A percentile compares a stretch with the other conserved stretches of the same genome.
Conservation (phyloP, 1,140 invertebrate genomes). For the Rhysida immarginata region DNA sequence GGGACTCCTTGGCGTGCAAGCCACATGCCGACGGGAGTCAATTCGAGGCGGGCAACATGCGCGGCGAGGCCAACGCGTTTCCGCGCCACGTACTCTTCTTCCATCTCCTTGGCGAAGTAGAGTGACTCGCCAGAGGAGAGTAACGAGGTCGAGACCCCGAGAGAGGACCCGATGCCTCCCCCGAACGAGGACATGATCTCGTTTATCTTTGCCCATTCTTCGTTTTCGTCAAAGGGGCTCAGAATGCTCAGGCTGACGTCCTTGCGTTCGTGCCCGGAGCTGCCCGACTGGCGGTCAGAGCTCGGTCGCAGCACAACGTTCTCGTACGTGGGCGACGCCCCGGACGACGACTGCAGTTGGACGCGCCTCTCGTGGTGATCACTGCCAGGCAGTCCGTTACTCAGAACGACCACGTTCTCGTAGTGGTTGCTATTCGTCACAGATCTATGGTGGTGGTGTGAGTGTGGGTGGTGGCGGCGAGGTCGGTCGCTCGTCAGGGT, state of each 20-base stretch:
- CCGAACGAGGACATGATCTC: conserved; percentile 87
- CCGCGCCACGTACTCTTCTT: conserved; percentile 68
- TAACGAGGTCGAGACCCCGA: conserved; percentile 63
- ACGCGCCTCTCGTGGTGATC: no score
- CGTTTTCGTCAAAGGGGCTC: conserved; percentile 77
- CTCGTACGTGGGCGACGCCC: not conserved
- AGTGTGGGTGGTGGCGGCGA: no score
- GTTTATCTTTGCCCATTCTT: conserved; percentile 88
- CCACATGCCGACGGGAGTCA: conserved; percentile 53
- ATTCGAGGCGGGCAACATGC: conserved; percentile 11
- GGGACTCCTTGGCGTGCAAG: conserved; percentile 54
- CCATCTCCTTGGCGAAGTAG: conserved; percentile 41
- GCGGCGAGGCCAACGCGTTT: no score
- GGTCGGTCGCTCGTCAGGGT: conserved; percentile 1
- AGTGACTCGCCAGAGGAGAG: no score
- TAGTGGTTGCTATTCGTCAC: not conserved
- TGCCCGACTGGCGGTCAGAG: not conserved
- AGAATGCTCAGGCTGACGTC: conserved; percentile 49
- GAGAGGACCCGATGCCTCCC: conserved; percentile 28
- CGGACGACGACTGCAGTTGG: not conserved
- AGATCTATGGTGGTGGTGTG: no score
- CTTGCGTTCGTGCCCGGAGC: not conserved
- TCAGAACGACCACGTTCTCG: not conserved
- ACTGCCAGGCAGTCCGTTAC: not conserved
- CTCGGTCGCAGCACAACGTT: not conserved